A percentile compares a stretch with the other conserved stretches of the same genome.
Evolutionary conservation across 1,140 invertebrate genomes (phyloP).

Genomic region (Linepithema humile): DNA sequence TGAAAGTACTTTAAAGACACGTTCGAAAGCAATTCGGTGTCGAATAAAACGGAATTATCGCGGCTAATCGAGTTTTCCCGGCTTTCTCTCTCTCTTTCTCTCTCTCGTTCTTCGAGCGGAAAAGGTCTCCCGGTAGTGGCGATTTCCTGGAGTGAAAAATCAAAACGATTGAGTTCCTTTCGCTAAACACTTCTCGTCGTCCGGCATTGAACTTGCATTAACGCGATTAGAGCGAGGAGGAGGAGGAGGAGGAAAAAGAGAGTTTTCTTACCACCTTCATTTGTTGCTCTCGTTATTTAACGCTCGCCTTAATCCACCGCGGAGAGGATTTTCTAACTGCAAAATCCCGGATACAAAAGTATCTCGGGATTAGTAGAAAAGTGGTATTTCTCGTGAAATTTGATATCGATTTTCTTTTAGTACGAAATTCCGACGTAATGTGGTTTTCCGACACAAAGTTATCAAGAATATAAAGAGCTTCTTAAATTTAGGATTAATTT

Average conservation of each 20-base stretch:
- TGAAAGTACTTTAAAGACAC: slow-evolving; percentile 10
- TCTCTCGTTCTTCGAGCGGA: neutral
- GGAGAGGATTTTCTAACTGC: neutral
- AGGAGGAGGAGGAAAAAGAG: neutral
- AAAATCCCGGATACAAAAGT: neutral
- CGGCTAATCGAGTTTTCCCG: slow-evolving; percentile 28
- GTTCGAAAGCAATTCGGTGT: slow-evolving; percentile 47
- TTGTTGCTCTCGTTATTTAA: slow-evolving; percentile 47
- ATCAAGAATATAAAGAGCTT: neutral
- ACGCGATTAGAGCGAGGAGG: slow-evolving; percentile 53
- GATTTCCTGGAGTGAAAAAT: slow-evolving; percentile 61
- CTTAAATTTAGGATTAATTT: neutral
- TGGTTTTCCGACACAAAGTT: neutral
- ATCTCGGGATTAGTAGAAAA: neutral
- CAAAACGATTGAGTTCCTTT: slow-evolving; percentile 58
- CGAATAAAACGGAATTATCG: slow-evolving; percentile 39
- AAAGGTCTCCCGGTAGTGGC: slow-evolving; percentile 26
- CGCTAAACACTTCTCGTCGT: slow-evolving; percentile 40
- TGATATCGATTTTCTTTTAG: neutral
- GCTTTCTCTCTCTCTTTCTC: neutral
- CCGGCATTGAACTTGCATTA: slow-evolving; percentile 66
- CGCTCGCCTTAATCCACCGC: slow-evolving; percentile 16
- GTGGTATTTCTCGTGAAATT: neutral
- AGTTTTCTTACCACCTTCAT: slow-evolving; percentile 10
- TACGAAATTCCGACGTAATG: neutral